A percentile compares a stretch with the other conserved stretches of the same genome.
Conservation (phyloP, 2,797 vertebrate genomes). For the Myotis daubentonii region DNA sequence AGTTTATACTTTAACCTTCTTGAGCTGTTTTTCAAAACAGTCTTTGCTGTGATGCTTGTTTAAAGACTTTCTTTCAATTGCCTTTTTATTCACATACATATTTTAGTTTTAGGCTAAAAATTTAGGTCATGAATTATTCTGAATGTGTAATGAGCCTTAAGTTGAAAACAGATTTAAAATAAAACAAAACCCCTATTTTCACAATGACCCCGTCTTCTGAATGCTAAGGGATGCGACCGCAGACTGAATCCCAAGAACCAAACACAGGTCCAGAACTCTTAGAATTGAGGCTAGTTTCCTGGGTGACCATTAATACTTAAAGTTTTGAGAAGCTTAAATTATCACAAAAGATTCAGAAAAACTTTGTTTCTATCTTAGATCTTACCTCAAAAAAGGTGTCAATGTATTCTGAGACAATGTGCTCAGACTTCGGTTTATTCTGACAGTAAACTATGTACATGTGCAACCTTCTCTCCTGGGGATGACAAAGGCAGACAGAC, state of each 20-base stretch:
- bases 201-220: not conserved
- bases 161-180: not conserved
- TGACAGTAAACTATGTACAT: slow-evolving; percentile 99
- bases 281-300: not conserved
- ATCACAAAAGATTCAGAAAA: not conserved
- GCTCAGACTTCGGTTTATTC: slow-evolving; percentile 99
- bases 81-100: not conserved
- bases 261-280: not conserved
- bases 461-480: slow-evolving; percentile 96
- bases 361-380: not conserved
- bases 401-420: slow-evolving; percentile 98
- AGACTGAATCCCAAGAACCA: not conserved
- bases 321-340: not conserved
- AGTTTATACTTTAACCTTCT: not conserved
- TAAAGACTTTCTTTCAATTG: not conserved
- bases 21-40: not conserved
- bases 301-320: not conserved
- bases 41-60: not conserved
- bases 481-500: slow-evolving; percentile 64
- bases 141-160: not conserved
- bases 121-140: not conserved
- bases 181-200: not conserved
- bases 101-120: not conserved
- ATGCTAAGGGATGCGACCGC: not conserved
- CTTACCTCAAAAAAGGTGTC: slow-evolving; percentile 98